Conservation (phyloP, 2,797 vertebrate genomes). For the Parauchenoglanis punctatus region DNA sequence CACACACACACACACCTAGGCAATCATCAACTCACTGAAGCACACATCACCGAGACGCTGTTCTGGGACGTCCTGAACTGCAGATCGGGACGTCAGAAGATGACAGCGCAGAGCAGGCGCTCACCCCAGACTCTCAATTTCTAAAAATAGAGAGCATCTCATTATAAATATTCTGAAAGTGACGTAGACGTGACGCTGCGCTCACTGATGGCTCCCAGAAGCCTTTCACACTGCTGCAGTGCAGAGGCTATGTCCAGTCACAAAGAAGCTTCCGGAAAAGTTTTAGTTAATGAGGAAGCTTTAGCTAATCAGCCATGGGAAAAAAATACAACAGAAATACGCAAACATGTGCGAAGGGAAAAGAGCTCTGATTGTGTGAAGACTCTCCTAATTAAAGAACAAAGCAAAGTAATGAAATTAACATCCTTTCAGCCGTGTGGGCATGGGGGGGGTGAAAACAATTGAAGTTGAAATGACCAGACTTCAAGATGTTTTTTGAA, state of each 20-base stretch:
- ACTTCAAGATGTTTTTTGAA: not conserved
- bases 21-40: slow-evolving; percentile 47
- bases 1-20: slow-evolving; percentile 16
- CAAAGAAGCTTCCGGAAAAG: slow-evolving; percentile 13
- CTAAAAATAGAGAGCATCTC: slow-evolving; percentile 55
- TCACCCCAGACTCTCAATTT: slow-evolving; percentile 41
- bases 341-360: not conserved
- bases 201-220: slow-evolving; percentile 28
- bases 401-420: slow-evolving; percentile 44
- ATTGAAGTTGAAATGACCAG: not conserved
- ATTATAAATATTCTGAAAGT: slow-evolving; percentile 53
- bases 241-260: slow-evolving; percentile 16
- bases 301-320: slow-evolving; percentile 15
- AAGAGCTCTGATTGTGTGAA: slow-evolving; percentile 12
- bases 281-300: slow-evolving; percentile 28
- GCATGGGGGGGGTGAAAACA: not conserved
- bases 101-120: slow-evolving; percentile 34
- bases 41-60: slow-evolving; percentile 22
- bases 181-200: slow-evolving; percentile 3
- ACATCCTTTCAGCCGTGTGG: slow-evolving; percentile 8
- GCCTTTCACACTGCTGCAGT: slow-evolving; percentile 44
- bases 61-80: slow-evolving; percentile 35
- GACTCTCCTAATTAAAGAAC: slow-evolving; percentile 41
- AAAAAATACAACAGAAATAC: not conserved
- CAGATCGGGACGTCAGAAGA: slow-evolving; percentile 47